Evolutionary conservation across 2,888 invertebrate genomes (phyloP).

Genomic region (Drosophila neutralis): DNA sequence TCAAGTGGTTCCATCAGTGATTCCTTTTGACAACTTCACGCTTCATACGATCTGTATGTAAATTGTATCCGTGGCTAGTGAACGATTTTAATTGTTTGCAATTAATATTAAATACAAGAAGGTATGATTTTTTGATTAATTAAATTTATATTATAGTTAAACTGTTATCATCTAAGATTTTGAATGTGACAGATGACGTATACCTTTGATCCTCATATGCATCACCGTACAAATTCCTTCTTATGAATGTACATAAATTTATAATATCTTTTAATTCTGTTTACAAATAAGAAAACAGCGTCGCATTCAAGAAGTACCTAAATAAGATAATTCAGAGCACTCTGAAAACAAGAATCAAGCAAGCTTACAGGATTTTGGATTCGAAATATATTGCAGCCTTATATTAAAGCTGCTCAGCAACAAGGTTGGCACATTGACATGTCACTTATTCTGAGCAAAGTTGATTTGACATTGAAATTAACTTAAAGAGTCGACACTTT

Average conservation of each 20-base stretch:
- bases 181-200: background rate
- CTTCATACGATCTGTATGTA: slow-evolving; percentile 30
- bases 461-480: slow-evolving; percentile 63
- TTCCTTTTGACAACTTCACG: slow-evolving; percentile 51
- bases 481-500: slow-evolving; percentile 36
- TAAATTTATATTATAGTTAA: background rate
- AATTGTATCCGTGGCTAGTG: slow-evolving; percentile 18
- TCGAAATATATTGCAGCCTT: background rate
- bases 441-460: slow-evolving; percentile 16
- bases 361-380: background rate
- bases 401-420: slow-evolving; percentile 1
- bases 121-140: background rate
- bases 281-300: background rate
- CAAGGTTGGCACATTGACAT: slow-evolving; percentile 22
- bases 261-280: background rate
- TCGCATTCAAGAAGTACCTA: background rate
- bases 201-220: background rate
- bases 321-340: background rate
- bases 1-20: slow-evolving; percentile 40
- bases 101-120: background rate
- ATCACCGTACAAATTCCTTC: background rate
- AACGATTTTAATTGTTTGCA: slow-evolving; percentile 9
- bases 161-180: background rate
- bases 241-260: background rate
- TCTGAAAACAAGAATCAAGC: background rate